Conservation (phyloP, 53 echinoderm and acorn worm genomes). For the Pentamera pediparva region DNA sequence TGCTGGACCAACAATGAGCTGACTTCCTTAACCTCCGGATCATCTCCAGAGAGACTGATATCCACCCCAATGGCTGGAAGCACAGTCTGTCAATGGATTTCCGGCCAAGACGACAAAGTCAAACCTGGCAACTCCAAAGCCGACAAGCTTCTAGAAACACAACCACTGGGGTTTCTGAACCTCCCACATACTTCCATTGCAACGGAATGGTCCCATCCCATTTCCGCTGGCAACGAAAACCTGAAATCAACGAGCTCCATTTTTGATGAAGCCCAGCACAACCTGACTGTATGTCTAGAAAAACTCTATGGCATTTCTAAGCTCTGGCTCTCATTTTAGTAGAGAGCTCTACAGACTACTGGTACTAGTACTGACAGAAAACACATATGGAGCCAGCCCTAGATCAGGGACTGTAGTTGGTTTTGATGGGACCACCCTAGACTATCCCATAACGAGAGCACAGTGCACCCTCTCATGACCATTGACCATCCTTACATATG, state of each 20-base stretch:
- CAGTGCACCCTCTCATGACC: conserved; percentile 39
- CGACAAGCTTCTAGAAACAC: conserved; percentile 32
- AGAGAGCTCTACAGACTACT: too few species aligned
- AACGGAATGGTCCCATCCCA: conserved; percentile 21
- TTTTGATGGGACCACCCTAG: conserved; percentile 51
- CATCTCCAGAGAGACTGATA: conserved; percentile 7
- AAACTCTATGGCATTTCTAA: conserved; percentile 28
- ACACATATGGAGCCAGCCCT: conserved; percentile 45
- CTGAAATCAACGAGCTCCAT: conserved; percentile 45
- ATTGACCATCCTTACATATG: conserved; percentile 41
- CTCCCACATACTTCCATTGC: conserved; percentile 41
- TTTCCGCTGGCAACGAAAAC: conserved; percentile 49
- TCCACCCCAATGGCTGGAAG: background rate
- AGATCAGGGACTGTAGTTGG: conserved; percentile 36
- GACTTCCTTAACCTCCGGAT: background rate
- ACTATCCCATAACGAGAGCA: conserved; percentile 53
- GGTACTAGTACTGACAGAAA: conserved; percentile 50
- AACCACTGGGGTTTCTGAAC: conserved; percentile 43
- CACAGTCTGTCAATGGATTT: conserved; percentile 18
- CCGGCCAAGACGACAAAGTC: conserved; percentile 36
- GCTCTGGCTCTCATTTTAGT: conserved; percentile 38
- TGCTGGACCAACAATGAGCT: background rate
- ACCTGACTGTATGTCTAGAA: conserved; percentile 57
- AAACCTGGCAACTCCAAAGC: conserved; percentile 11
- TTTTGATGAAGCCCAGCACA: conserved; percentile 49